Conservation (phyloP, 2,113 vertebrate genomes). For the Ptilonorhynchus violaceus region DNA sequence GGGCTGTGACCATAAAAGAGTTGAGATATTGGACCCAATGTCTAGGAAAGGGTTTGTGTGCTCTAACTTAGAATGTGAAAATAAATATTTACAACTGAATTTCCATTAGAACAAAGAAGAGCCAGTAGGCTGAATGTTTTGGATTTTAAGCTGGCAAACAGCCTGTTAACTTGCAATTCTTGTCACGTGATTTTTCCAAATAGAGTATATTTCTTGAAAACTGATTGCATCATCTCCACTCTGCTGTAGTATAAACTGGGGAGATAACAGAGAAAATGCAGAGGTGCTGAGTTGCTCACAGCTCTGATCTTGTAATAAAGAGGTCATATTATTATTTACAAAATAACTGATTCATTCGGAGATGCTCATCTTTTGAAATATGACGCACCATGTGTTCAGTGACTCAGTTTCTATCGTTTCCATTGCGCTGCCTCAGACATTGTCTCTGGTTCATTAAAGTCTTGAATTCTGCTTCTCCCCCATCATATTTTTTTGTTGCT, state of each 20-base stretch:
- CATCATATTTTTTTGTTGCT: neutral
- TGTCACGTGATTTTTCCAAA: neutral
- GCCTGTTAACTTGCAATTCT: neutral
- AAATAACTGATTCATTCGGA: neutral
- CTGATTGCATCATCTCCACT: neutral
- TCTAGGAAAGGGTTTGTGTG: neutral
- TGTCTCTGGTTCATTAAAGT: neutral
- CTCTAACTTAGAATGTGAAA: neutral
- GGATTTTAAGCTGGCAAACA: neutral
- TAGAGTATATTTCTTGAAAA: neutral
- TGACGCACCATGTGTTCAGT: neutral
- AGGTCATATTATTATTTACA: neutral
- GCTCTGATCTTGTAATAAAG: neutral
- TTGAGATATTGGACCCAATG: neutral
- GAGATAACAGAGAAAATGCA: neutral
- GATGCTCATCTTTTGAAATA: neutral
- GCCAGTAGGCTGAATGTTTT: neutral
- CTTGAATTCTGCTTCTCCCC: neutral
- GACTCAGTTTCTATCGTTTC: conserved; percentile 15
- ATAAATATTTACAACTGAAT: conserved; percentile 30
- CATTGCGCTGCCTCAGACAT: rapidly evolving
- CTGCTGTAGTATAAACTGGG: neutral
- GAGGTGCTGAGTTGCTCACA: neutral
- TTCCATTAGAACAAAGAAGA: neutral
- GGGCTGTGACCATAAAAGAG: neutral